Evolutionary conservation across 2,797 vertebrate species (phyloP).

Genomic region (Hippoglossus hippoglossus): DNA sequence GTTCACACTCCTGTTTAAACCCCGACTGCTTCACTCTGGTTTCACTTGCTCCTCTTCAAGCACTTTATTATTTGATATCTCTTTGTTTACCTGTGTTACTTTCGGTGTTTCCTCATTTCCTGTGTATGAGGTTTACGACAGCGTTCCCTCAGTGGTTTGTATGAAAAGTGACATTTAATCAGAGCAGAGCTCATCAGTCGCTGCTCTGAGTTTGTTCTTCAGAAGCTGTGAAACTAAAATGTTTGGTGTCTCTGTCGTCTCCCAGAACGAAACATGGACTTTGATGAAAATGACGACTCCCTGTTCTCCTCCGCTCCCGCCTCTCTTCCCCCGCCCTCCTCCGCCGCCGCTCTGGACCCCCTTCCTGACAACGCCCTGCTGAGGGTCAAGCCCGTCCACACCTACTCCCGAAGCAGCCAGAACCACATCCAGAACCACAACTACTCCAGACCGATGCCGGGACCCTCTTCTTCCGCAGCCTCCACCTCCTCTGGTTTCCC

Average conservation of each 20-base stretch:
- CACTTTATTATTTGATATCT: too few species aligned
- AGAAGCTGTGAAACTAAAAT: too few species aligned
- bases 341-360: constrained; percentile 50
- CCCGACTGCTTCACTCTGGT: too few species aligned
- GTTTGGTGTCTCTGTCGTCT: background rate
- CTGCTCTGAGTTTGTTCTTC: too few species aligned
- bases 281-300: constrained; percentile 61
- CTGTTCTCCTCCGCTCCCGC: constrained; percentile 34
- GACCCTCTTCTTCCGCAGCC: constrained; percentile 15
- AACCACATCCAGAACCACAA: constrained; percentile 24
- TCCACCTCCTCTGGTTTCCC: constrained; percentile 11
- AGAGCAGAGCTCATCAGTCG: too few species aligned
- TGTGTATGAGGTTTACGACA: too few species aligned
- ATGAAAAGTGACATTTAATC: too few species aligned
- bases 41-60: too few species aligned
- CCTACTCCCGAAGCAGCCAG: constrained; percentile 70
- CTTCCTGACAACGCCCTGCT: constrained; percentile 37
- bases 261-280: constrained; percentile 59
- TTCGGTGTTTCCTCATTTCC: too few species aligned
- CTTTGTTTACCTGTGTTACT: too few species aligned
- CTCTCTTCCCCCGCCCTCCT: background rate
- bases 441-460: constrained; percentile 30
- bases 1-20: too few species aligned
- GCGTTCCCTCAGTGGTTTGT: too few species aligned
- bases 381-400: constrained; percentile 60